Evolutionary conservation across 2,797 vertebrate genomes (phyloP).

Genomic region (Pristis pectinata): DNA sequence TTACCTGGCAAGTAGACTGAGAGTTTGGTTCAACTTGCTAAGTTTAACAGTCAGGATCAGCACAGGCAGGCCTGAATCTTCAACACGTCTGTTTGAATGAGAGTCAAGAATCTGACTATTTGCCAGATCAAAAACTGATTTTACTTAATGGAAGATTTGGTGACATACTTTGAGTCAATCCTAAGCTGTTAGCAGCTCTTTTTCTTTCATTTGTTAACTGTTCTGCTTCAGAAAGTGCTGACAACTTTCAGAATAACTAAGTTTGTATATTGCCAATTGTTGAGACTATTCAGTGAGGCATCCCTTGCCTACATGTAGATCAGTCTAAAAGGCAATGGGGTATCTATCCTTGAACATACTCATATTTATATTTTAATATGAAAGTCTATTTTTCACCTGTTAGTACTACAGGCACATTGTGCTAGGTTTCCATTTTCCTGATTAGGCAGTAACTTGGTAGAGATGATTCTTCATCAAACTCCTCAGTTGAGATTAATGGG

Average conservation of each 20-base stretch:
- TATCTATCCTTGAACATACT: not conserved
- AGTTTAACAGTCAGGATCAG: not conserved
- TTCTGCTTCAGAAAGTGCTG: not conserved
- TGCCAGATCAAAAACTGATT: slow-evolving; percentile 9
- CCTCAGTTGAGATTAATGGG: not conserved
- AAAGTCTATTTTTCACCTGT: not conserved
- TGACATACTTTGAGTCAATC: slow-evolving; percentile 18
- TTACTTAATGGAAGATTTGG: not conserved
- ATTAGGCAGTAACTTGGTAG: too few relatives aligned
- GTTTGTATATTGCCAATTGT: not conserved
- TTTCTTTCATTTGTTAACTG: not conserved
- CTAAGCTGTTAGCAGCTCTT: not conserved
- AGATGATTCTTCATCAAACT: not conserved
- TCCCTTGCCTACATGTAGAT: not conserved
- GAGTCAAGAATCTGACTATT: not conserved
- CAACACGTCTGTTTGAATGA: not conserved
- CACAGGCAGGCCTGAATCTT: not conserved
- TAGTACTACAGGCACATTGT: not conserved
- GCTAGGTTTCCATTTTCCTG: not conserved
- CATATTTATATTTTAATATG: not conserved
- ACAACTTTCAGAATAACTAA: not conserved
- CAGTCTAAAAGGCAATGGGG: not conserved
- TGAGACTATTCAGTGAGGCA: not conserved
- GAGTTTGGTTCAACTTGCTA: not conserved
- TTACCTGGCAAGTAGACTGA: not conserved